Percentiles rank a stretch among this genome's conserved stretches.
These are phyloP conservation scores for Intellagama lesueurii DNA, from an alignment of 2,797 vertebrate genomes.

Conservation along the genomic window DNA sequence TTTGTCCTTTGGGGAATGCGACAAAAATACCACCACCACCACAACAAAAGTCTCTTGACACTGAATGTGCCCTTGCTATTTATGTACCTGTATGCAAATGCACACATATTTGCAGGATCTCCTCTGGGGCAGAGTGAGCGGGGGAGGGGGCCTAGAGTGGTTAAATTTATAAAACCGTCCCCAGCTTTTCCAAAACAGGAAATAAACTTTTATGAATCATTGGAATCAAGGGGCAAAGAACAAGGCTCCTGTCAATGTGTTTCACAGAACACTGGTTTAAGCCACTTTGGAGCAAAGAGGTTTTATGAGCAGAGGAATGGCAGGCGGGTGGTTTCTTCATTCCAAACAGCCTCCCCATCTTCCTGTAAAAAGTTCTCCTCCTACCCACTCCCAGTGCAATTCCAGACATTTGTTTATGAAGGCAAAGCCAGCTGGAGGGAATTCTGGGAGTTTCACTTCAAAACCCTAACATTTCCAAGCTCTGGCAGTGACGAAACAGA, in stretches of 20 bases:
- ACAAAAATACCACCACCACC: conserved; percentile 51
- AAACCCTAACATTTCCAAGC: too few relatives aligned
- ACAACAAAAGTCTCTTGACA: conserved; percentile 61
- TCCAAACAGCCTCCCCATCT: background rate
- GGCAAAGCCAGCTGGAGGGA: too few relatives aligned
- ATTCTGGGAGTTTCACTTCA: too few relatives aligned
- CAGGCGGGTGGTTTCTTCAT: background rate
- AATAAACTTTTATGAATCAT: background rate
- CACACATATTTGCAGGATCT: conserved; percentile 13
- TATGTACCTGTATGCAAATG: background rate
- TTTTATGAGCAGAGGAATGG: background rate
- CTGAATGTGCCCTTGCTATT: conserved; percentile 54
- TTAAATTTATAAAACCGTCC: conserved; percentile 42
- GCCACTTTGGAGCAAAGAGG: background rate
- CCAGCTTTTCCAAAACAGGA: conserved; percentile 38
- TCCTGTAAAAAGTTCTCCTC: background rate
- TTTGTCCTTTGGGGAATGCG: conserved; percentile 64
- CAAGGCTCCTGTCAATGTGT: background rate
- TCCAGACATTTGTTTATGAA: too few relatives aligned
- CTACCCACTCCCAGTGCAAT: background rate
- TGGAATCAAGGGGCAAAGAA: background rate
- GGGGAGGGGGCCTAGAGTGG: background rate
- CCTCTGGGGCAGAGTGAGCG: conserved; percentile 45
- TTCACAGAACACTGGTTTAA: background rate
- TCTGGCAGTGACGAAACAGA: too few relatives aligned